Base-by-base conservation (phyloP, 2,797 vertebrate genomes). In the Cirrhinus molitorella region DNA sequence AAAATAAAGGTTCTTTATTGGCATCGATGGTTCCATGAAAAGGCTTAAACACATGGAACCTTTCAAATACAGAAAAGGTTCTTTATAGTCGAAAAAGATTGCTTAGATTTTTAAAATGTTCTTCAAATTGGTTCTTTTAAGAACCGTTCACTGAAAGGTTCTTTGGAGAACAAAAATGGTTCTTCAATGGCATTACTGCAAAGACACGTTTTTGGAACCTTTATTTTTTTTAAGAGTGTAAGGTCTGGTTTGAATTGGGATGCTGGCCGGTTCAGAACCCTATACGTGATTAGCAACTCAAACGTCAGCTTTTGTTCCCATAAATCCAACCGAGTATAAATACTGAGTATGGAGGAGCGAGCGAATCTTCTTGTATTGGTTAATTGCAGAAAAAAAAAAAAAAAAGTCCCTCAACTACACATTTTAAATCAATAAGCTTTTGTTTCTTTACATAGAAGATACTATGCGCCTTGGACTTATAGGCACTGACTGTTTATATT, bases 271-370 rank as follows among this genome's bases (percentile, higher is more conserved):
- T 79, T 85, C 25, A 79, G 87, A 81, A 85, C 92, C 91, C 87
- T 92, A 91, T 94, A 96, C 96, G 96, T 96, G 96, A 95, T 94
- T 94, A 94, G 96, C 95, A 96, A 93, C 93, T 91, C 94, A 96
- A 94, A 95, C 94, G 93, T 94, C 88, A 85, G 93, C 95, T 95
- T 97, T 97, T 97, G 96, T 97, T 94, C 94, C 93, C 80, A 81
- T 90, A 93, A 95, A 94, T 94, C 95, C 94, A 94, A 92, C 91
- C 5, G 16, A 23, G 14, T 45, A 23, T 63, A 55, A 74, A 95
- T 96, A 90, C 91, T 87, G 90, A 91, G 94, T 93, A n/a, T n/a
- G 94, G 87, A 90, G 92, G 92, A 93, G 92, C 93, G 92, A 89
- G 92, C 86, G 75, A 83, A 90, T 90, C 84, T 86, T 87, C 90